phyloP scores from a whole-genome alignment of 2,113 vertebrate species.

The Jaculus jaculus region DNA sequence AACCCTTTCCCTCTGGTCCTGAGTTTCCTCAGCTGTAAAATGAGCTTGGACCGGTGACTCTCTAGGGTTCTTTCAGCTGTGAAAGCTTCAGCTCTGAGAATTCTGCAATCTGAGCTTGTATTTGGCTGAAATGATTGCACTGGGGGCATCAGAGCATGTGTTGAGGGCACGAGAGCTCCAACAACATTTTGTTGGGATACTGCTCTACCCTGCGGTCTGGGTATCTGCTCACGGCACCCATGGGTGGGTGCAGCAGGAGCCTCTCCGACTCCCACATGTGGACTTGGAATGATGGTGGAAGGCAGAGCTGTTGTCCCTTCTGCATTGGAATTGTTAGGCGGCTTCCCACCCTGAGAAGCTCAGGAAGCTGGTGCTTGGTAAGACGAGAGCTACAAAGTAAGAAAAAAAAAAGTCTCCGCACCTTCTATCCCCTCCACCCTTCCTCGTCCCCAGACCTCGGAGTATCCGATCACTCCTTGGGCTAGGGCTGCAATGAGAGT shows the following conservation, averaged over 20 bases:
- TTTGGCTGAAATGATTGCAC: slow-evolving; percentile 39
- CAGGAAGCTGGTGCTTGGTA: not conserved
- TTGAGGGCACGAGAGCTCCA: not conserved
- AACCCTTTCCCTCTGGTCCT: slow-evolving; percentile 38
- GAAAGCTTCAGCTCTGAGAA: slow-evolving; percentile 55
- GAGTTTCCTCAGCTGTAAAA: slow-evolving; percentile 70
- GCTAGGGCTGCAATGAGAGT: slow-evolving; percentile 38
- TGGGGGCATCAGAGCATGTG: not conserved
- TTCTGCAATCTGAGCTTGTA: not conserved
- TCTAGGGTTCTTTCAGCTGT: slow-evolving; percentile 48
- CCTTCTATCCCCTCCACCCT: not conserved
- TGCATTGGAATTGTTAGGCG: not conserved
- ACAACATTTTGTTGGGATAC: not conserved
- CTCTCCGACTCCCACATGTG: too few relatives aligned
- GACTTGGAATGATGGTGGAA: not conserved
- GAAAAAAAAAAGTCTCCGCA: not conserved
- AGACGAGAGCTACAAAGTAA: not conserved
- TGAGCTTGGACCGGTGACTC: slow-evolving; percentile 41
- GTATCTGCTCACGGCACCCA: rapidly evolving
- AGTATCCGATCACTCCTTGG: not conserved
- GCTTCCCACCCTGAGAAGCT: not conserved
- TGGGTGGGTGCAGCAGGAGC: too few relatives aligned
- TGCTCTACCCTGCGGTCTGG: not conserved
- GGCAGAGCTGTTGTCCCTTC: not conserved
- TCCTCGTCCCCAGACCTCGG: slow-evolving; percentile 13